Percentiles rank a stretch among this genome's conserved stretches.
phyloP scores from a whole-genome alignment of 2,888 invertebrate species.

The Elegia similella region DNA sequence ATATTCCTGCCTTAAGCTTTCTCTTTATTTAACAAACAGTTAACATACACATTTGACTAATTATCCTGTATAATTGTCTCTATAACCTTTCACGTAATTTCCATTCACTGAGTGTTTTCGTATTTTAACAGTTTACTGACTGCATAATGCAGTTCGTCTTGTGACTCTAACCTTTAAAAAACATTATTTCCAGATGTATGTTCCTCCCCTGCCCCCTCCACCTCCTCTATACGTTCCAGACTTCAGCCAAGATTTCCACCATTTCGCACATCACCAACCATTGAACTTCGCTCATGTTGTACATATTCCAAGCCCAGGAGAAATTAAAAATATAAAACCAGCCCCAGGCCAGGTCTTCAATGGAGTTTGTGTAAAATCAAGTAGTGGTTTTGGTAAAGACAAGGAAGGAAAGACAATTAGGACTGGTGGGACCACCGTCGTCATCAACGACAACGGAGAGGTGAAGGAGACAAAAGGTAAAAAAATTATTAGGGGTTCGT shows the following conservation, averaged over 20 bases:
- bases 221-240: constrained; percentile 19
- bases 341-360: constrained; percentile 35
- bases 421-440: constrained; percentile 35
- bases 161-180: constrained; percentile 32
- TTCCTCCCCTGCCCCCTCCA: constrained; percentile 20
- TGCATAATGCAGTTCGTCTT: constrained; percentile 41
- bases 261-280: constrained; percentile 18
- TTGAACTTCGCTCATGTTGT: constrained; percentile 19
- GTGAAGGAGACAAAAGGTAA: constrained; percentile 26
- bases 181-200: constrained; percentile 22
- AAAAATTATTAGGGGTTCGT: neutral
- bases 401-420: constrained; percentile 37
- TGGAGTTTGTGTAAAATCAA: constrained; percentile 35
- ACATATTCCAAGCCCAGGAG: constrained; percentile 32
- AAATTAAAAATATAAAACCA: constrained; percentile 35
- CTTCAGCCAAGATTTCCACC: constrained; percentile 18
- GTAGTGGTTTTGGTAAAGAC: constrained; percentile 27
- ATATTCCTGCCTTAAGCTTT: neutral
- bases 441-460: constrained; percentile 40
- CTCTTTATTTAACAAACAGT: too few relatives aligned
- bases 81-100: neutral
- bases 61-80: neutral
- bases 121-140: neutral
- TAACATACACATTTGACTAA: too few relatives aligned
- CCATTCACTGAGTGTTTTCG: constrained; percentile 10